Evolutionary conservation across 2,797 vertebrate species (phyloP).

Genomic region (Gila robusta): DNA sequence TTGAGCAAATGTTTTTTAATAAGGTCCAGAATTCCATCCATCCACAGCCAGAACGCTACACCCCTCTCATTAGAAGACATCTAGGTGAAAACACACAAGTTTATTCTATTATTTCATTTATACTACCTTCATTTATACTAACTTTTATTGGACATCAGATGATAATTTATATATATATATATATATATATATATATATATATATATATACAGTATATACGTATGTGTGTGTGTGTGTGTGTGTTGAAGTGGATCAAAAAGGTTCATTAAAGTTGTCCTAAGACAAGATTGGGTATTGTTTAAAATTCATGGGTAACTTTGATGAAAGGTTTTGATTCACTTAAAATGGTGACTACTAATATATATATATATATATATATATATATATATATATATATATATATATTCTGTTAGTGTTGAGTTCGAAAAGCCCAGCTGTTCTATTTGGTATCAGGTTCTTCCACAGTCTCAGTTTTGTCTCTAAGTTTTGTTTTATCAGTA

Average conservation of each 20-base stretch:
- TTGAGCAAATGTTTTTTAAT: constrained; percentile 92
- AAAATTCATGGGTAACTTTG: too few relatives aligned
- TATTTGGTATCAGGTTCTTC: background rate
- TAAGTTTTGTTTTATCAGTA: constrained; percentile 50
- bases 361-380: background rate
- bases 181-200: too few relatives aligned
- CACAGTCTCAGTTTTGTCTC: constrained; percentile 68
- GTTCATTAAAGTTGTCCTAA: too few relatives aligned
- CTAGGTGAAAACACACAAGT: constrained; percentile 76
- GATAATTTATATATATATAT: too few relatives aligned
- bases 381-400: too few relatives aligned
- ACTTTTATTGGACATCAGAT: background rate
- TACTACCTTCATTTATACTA: too few relatives aligned
- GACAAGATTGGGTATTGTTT: too few relatives aligned
- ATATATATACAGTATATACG: too few relatives aligned
- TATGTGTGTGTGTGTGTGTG: background rate
- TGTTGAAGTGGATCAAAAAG: too few relatives aligned
- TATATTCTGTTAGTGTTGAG: background rate
- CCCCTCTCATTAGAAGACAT: constrained; percentile 79
- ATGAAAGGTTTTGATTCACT: too few relatives aligned
- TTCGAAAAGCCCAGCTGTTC: background rate
- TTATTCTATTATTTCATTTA: background rate
- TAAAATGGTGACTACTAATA: too few relatives aligned
- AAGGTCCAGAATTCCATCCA: constrained; percentile 95
- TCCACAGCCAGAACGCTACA: constrained; percentile 96